Evolutionary conservation across 2,888 invertebrate species (phyloP), one percentile per base, ranked within the genome.

Genomic region (Elmis aenea): DNA sequence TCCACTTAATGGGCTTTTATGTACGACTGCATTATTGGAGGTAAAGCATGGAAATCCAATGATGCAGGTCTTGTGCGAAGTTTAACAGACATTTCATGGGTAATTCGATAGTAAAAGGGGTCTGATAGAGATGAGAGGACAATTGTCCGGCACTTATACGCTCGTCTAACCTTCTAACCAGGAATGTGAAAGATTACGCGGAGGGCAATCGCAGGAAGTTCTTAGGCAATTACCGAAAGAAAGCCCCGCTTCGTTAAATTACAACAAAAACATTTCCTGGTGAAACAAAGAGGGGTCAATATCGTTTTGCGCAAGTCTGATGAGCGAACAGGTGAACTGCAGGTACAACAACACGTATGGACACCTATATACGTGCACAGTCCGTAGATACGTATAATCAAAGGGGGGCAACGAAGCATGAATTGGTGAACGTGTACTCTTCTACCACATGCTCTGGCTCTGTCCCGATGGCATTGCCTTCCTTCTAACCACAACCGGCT

Each of bases 381-480:
- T n/a, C 12, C 25, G 26, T 35, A 34, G 37, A 33, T 42, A 42
- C 33, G 45, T 6, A 18, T 30, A 47, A 42, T 43, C 40, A 42
- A 45, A 40, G 47, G 45, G 52, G 52, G 49, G 49, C 45, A 47
- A 28, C 48, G 38, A 45, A 39, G 50, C 51, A 48, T 51, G 50
- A 51, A 52, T 47, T 37, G 44, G 36, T 38, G 45, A 40, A 40
- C 46, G 38, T 36, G 45, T 29, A 33, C 43, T 42, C 48, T 46
- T 47, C 45, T 43, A 42, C 46, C 50, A 51, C 51, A 51, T 51
- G 50, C 43, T 18, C 18, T 18, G 8, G 5, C 18, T 18, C 42
- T 42, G 44, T 41, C 40, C 38, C 41, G 52, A 50, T 48, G 52
- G 48, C 52, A 51, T 46, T 52, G 52, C 47, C 52, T 52, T 37